Evolutionary conservation across 2,797 vertebrate genomes (phyloP).

Genomic region (Phataginus tetradactyla): DNA sequence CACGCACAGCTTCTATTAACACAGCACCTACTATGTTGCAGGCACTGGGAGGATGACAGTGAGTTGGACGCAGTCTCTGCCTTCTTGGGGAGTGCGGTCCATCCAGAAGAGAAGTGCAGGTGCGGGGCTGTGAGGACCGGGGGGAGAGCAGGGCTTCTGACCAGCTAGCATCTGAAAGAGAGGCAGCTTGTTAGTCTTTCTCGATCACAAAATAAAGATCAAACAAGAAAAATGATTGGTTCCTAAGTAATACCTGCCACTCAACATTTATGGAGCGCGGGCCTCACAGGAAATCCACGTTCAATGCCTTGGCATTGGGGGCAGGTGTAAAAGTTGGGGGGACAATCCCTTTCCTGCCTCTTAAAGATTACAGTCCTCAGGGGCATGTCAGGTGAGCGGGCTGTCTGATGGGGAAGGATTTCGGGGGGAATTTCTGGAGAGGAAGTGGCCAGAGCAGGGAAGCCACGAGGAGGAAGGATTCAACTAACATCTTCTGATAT

Average conservation of each 20-base stretch:
- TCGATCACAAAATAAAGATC: background rate
- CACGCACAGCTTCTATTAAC: background rate
- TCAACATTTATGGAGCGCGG: background rate
- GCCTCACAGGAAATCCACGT: accelerated
- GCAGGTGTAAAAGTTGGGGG: too few relatives aligned
- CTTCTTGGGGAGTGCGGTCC: background rate
- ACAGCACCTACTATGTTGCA: background rate
- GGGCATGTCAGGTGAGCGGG: background rate
- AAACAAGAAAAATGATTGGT: too few relatives aligned
- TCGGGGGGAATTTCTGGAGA: background rate
- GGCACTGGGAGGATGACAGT: background rate
- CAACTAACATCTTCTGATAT: accelerated
- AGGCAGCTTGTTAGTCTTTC: background rate
- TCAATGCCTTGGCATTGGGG: background rate
- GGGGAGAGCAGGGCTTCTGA: background rate
- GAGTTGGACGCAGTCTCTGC: background rate
- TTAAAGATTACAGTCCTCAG: background rate
- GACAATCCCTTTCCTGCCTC: background rate
- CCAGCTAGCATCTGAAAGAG: background rate
- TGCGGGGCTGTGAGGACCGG: accelerated
- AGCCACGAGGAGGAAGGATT: background rate
- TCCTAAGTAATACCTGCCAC: background rate
- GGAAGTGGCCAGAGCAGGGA: background rate
- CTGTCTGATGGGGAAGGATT: background rate
- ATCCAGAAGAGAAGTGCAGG: background rate